Percentiles rank a stretch among this genome's conserved stretches.
Evolutionary conservation across 1,140 invertebrate species (phyloP).

Genomic region (Temnothorax longispinosus): DNA sequence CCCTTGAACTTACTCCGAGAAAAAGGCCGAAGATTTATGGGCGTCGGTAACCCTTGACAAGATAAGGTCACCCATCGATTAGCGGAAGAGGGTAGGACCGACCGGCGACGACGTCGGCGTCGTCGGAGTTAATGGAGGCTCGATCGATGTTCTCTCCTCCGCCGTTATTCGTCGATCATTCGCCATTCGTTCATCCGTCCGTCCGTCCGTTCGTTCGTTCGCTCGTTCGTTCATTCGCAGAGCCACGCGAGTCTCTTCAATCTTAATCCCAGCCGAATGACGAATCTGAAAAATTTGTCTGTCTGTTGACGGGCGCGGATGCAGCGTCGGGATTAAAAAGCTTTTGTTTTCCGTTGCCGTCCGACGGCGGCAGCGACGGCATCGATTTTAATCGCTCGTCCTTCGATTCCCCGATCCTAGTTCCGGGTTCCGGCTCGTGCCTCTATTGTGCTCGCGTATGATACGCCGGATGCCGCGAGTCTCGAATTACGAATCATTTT

Average conservation of each 20-base stretch:
- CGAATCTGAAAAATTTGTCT: slow-evolving; percentile 57
- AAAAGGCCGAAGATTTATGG: slow-evolving; percentile 70
- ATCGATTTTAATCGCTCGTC: slow-evolving; percentile 53
- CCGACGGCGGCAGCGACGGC: neutral
- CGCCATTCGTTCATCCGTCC: slow-evolving; percentile 10
- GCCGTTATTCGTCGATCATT: slow-evolving; percentile 57
- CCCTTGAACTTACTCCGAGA: slow-evolving; percentile 65
- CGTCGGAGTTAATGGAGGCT: slow-evolving; percentile 61
- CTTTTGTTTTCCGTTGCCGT: slow-evolving; percentile 40
- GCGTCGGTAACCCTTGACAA: slow-evolving; percentile 67
- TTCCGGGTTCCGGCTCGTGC: slow-evolving; percentile 5
- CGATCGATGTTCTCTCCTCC: slow-evolving; percentile 59
- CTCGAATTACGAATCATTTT: slow-evolving; percentile 54
- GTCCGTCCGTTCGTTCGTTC: neutral
- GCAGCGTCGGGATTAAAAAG: slow-evolving; percentile 50
- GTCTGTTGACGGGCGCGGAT: slow-evolving; percentile 43
- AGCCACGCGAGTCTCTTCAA: slow-evolving; percentile 48
- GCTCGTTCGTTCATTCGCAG: neutral
- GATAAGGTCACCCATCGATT: slow-evolving; percentile 73
- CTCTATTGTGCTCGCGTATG: slow-evolving; percentile 34
- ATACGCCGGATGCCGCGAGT: slow-evolving; percentile 40
- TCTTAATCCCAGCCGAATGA: slow-evolving; percentile 56
- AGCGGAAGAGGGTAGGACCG: slow-evolving; percentile 61
- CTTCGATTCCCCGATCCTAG: slow-evolving; percentile 34
- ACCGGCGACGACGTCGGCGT: slow-evolving; percentile 19